Evolutionary conservation across 2,113 vertebrate species (phyloP).

Genomic region (Sinocyclocheilus anshuiensis): DNA sequence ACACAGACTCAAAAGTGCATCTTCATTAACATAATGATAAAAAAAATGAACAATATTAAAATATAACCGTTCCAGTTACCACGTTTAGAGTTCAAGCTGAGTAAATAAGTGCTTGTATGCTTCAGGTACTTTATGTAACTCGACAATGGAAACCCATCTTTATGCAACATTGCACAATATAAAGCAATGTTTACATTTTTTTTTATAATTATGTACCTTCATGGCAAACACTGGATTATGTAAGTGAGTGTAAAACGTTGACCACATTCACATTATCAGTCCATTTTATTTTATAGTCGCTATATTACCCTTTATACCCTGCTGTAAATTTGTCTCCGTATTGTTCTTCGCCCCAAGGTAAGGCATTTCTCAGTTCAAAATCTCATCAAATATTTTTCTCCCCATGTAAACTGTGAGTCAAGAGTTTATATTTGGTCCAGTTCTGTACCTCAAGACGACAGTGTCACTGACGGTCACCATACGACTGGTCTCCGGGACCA

Average conservation of each 20-base stretch:
- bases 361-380: conserved; percentile 43
- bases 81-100: not conserved
- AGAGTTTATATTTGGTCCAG: conserved; percentile 51
- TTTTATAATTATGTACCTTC: not conserved
- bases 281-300: not conserved
- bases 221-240: conserved; percentile 11
- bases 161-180: not conserved
- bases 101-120: conserved; percentile 43
- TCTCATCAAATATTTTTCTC: not conserved
- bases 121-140: conserved; percentile 26
- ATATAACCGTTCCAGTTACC: not conserved
- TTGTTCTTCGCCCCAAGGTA: conserved; percentile 8
- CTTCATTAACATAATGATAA: not conserved
- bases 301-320: conserved; percentile 15
- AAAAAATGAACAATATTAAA: not conserved
- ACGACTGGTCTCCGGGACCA: conserved; percentile 72
- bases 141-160: conserved; percentile 3
- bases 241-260: not conserved
- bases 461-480: conserved; percentile 56
- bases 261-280: conserved; percentile 17
- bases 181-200: not conserved
- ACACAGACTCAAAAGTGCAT: conserved; percentile 37
- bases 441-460: conserved; percentile 60
- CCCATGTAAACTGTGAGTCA: conserved; percentile 43
- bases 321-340: conserved; percentile 24